These are phyloP conservation scores for Dolichomitus sp. DNA, from an alignment of 2,888 invertebrate genomes.

Conservation along the genomic window DNA sequence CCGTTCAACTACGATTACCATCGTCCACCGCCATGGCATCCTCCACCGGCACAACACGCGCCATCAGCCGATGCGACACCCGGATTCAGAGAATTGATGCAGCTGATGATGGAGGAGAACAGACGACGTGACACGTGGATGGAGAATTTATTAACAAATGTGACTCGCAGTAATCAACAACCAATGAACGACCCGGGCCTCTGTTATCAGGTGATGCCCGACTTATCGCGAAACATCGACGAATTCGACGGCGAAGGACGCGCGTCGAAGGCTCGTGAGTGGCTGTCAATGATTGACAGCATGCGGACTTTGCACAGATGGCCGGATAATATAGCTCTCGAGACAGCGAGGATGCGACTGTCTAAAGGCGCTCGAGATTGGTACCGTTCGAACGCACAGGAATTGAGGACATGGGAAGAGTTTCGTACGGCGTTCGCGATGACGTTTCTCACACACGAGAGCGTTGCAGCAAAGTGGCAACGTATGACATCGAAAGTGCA, in stretches of 20 bases:
- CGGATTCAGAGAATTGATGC: too few species aligned
- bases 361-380: conserved; percentile 25
- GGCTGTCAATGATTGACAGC: conserved; percentile 21
- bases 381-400: not conserved
- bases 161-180: too few species aligned
- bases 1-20: too few species aligned
- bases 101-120: too few species aligned
- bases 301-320: conserved; percentile 35
- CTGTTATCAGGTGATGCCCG: not conserved
- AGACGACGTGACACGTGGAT: too few species aligned
- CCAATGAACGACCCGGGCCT: too few species aligned
- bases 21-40: too few species aligned
- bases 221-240: conserved; percentile 24
- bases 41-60: too few species aligned
- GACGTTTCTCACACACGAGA: conserved; percentile 20
- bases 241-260: conserved; percentile 29
- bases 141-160: too few species aligned
- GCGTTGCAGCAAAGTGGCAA: not conserved
- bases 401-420: not conserved
- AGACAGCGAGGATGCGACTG: conserved; percentile 30
- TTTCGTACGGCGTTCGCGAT: not conserved
- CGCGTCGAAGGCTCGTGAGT: not conserved
- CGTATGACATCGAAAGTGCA: conserved; percentile 16
- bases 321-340: conserved; percentile 30
- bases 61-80: too few species aligned